These are phyloP conservation scores for Callinectes sapidus DNA, from an alignment of 2,888 invertebrate genomes.

Conservation along the genomic window DNA sequence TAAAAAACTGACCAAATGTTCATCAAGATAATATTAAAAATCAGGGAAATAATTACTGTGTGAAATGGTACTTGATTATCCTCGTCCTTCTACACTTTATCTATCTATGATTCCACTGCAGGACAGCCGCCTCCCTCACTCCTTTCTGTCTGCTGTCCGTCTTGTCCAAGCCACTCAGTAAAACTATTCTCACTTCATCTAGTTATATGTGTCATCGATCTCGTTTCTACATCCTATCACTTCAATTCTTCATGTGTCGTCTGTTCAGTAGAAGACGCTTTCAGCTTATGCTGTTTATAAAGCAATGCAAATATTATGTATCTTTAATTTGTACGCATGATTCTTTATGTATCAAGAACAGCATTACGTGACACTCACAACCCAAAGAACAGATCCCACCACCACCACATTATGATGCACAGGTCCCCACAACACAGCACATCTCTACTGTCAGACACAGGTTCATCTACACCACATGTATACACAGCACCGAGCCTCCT, in stretches of 20 bases:
- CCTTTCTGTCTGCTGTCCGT: no score
- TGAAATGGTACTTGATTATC: no score
- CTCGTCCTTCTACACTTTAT: no score
- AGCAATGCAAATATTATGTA: neutral
- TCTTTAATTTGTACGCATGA: neutral
- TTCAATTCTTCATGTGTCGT: no score
- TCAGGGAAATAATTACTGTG: neutral
- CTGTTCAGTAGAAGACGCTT: no score
- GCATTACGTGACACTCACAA: neutral
- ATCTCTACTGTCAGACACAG: neutral
- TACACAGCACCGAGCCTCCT: neutral
- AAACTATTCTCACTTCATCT: no score
- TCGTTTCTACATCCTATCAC: no score
- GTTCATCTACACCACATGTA: neutral
- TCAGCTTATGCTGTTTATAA: neutral
- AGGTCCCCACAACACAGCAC: conserved; percentile 19
- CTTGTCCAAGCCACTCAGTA: no score
- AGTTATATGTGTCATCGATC: no score
- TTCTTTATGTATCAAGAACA: neutral
- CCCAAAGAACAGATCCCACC: neutral
- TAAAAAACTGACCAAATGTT: neutral
- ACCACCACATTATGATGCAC: neutral
- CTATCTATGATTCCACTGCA: no score
- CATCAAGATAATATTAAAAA: neutral
- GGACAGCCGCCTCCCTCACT: no score